phyloP scores from a whole-genome alignment of 1,140 invertebrate genomes.

The Pectinophora gossypiella region DNA sequence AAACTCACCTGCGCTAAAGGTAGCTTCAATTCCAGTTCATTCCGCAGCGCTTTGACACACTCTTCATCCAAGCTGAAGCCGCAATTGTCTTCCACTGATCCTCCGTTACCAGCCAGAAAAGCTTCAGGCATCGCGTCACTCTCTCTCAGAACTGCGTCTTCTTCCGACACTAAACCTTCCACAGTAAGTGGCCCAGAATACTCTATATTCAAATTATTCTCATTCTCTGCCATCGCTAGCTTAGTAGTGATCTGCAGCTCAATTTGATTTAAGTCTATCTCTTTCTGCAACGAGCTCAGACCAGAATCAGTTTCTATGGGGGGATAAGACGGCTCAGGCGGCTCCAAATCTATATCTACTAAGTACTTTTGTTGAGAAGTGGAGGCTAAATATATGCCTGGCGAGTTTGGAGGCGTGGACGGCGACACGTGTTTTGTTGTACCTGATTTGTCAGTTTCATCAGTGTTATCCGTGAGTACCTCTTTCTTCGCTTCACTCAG shows the following conservation, averaged over 20 bases:
- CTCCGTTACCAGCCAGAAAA: slow-evolving; percentile 52
- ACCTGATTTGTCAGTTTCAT: slow-evolving; percentile 41
- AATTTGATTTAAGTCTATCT: slow-evolving; percentile 57
- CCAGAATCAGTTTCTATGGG: slow-evolving; percentile 17
- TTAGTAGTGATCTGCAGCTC: slow-evolving; percentile 63
- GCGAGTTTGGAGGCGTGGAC: slow-evolving; percentile 60
- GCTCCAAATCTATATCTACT: slow-evolving; percentile 49
- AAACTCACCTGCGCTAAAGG: slow-evolving; percentile 79
- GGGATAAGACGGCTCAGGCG: slow-evolving; percentile 12
- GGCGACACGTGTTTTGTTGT: slow-evolving; percentile 55
- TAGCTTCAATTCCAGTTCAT: slow-evolving; percentile 82
- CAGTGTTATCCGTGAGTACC: slow-evolving; percentile 37
- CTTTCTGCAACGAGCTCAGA: slow-evolving; percentile 26
- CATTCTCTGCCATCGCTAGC: slow-evolving; percentile 70
- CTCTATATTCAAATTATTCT: slow-evolving; percentile 73
- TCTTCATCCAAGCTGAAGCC: slow-evolving; percentile 81
- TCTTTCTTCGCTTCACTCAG: slow-evolving; percentile 36
- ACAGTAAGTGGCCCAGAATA: slow-evolving; percentile 57
- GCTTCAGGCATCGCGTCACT: slow-evolving; percentile 42
- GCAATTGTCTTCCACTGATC: slow-evolving; percentile 69
- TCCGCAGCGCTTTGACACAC: slow-evolving; percentile 81
- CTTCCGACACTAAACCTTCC: slow-evolving; percentile 36
- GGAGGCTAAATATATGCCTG: slow-evolving; percentile 51
- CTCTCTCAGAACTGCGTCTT: slow-evolving; percentile 25
- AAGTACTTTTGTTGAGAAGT: slow-evolving; percentile 52